These are phyloP conservation scores for Dicerorhinus sumatrensis DNA, from an alignment of 2,113 vertebrate species.

Conservation along the genomic window DNA sequence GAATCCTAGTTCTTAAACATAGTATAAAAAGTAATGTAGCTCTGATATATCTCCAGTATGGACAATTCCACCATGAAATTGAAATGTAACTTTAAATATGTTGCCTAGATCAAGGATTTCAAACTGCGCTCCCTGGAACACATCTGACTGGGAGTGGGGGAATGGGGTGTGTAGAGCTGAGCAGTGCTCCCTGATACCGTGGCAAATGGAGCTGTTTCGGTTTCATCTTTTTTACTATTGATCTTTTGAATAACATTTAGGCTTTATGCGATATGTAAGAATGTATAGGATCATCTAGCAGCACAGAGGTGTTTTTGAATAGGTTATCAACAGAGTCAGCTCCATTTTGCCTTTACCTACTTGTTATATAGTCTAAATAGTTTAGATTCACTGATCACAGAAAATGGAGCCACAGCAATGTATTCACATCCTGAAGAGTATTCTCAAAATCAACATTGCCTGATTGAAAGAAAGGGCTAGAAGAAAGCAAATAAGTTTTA, in stretches of 20 bases:
- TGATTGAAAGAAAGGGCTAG: not conserved
- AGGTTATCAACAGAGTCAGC: not conserved
- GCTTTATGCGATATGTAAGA: not conserved
- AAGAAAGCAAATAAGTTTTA: not conserved
- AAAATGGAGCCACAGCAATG: not conserved
- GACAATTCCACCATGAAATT: not conserved
- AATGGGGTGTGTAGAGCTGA: not conserved
- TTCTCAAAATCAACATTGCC: not conserved
- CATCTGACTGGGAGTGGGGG: not conserved
- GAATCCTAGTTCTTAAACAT: not conserved
- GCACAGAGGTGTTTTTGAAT: not conserved
- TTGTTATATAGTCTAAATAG: not conserved
- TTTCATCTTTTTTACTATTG: not conserved
- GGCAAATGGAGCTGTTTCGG: not conserved
- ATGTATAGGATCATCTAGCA: not conserved
- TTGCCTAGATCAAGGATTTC: not conserved
- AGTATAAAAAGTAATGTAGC: not conserved
- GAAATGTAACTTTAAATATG: constrained; percentile 9
- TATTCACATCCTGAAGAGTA: not conserved
- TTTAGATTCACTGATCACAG: not conserved
- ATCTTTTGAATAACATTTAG: not conserved
- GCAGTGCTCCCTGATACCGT: too few species aligned
- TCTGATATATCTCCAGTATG: not conserved
- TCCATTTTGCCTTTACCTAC: not conserved
- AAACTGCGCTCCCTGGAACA: not conserved